Evolutionary conservation across 92 coral and sea anemone species (phyloP).

Genomic region (Epizoanthus fatuus): DNA sequence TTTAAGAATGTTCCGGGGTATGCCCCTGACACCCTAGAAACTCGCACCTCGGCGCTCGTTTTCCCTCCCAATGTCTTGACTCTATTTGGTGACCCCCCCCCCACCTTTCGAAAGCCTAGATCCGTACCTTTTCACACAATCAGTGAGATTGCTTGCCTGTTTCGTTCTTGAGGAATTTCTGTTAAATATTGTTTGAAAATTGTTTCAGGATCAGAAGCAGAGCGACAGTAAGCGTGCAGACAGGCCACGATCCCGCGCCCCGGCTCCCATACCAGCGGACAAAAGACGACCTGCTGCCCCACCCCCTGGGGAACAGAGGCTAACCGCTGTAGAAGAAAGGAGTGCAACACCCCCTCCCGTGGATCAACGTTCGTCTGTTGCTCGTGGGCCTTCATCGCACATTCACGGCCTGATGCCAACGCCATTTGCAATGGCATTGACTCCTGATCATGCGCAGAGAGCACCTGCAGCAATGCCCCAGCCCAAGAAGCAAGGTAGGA

Average conservation of each 20-base stretch:
- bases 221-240: background rate
- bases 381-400: background rate
- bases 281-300: background rate
- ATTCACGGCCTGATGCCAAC: slow-evolving; percentile 7
- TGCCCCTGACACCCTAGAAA: no score
- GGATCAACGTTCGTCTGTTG: slow-evolving; percentile 15
- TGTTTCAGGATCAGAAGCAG: background rate
- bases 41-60: no score
- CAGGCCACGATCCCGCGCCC: background rate
- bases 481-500: no score
- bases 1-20: no score
- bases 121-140: no score
- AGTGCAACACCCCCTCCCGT: background rate
- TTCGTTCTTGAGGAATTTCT: no score
- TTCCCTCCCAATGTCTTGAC: no score
- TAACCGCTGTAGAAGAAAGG: background rate
- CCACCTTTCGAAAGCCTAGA: no score
- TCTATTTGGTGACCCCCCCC: no score
- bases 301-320: slow-evolving; percentile 1
- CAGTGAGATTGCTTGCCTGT: no score
- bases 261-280: slow-evolving; percentile 7
- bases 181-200: background rate
- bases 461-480: no score
- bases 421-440: slow-evolving; percentile 7
- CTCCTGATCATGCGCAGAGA: no score